Percentiles rank a stretch among this genome's conserved stretches.
phyloP scores from a whole-genome alignment of 1,140 invertebrate species.

The Sycophila sp. region DNA sequence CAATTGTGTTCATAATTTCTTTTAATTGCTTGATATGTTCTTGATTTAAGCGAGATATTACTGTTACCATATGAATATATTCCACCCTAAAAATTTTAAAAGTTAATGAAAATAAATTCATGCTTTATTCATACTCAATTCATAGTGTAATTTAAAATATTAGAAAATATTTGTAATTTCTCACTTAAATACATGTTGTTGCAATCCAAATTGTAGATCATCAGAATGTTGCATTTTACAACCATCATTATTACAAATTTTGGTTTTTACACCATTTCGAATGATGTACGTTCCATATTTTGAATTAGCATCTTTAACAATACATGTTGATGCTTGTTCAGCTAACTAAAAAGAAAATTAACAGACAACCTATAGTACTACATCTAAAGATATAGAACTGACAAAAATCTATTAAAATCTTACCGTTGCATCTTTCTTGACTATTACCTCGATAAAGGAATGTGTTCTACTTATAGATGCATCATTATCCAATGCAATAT shows the following conservation, averaged over 20 bases:
- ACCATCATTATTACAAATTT: constrained; percentile 7
- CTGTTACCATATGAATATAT: constrained; percentile 28
- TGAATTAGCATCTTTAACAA: constrained; percentile 30
- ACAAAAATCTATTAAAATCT: background rate
- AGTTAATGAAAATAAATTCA: too few relatives aligned
- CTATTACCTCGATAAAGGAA: background rate
- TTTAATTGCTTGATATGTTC: constrained; percentile 19
- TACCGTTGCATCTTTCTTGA: constrained; percentile 18
- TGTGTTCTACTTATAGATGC: constrained; percentile 28
- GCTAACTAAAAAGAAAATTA: constrained; percentile 1
- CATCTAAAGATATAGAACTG: background rate
- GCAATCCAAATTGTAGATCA: constrained; percentile 26
- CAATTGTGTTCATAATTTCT: constrained; percentile 22
- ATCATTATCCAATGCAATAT: constrained; percentile 30
- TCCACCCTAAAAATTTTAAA: constrained; percentile 14
- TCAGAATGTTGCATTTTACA: constrained; percentile 10
- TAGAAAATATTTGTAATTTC: too few relatives aligned
- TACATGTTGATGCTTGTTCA: constrained; percentile 12
- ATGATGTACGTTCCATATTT: constrained; percentile 27
- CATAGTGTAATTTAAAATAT: too few relatives aligned
- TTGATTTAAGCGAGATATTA: constrained; percentile 9
- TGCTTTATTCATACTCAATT: too few relatives aligned
- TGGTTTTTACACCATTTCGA: constrained; percentile 17
- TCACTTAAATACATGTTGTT: constrained; percentile 22
- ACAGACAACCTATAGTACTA: background rate